These are phyloP conservation scores for Eudasyphora cyanicolor DNA, from an alignment of 2,888 invertebrate genomes.

Conservation along the genomic window DNA sequence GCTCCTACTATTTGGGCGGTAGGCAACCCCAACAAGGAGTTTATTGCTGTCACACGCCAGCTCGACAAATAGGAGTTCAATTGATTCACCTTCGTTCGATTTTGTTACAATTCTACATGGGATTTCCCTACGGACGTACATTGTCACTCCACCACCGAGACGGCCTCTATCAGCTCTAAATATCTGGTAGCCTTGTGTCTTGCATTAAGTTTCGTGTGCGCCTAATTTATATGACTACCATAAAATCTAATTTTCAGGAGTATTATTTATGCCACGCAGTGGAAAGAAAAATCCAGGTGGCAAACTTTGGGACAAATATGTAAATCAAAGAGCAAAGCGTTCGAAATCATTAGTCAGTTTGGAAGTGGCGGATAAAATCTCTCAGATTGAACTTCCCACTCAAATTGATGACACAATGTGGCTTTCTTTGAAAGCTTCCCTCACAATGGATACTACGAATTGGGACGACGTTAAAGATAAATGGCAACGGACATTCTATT, in stretches of 20 bases:
- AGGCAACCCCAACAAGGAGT: too few relatives aligned
- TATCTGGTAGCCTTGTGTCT: too few relatives aligned
- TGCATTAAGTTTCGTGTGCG: too few relatives aligned
- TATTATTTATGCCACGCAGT: conserved; percentile 47
- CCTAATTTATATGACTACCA: too few relatives aligned
- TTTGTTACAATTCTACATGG: too few relatives aligned
- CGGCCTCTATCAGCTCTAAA: too few relatives aligned
- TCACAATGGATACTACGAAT: conserved; percentile 38
- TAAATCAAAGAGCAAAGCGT: conserved; percentile 43
- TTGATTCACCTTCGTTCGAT: too few relatives aligned
- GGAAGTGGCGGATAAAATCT: background rate
- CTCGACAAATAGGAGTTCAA: too few relatives aligned
- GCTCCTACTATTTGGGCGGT: too few relatives aligned
- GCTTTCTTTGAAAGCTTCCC: conserved; percentile 10
- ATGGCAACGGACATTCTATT: conserved; percentile 40
- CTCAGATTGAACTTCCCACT: background rate
- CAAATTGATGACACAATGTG: conserved; percentile 22
- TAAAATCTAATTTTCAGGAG: conserved; percentile 44
- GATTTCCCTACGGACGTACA: too few relatives aligned
- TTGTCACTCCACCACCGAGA: too few relatives aligned
- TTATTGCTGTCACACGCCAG: too few relatives aligned
- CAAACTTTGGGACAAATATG: conserved; percentile 50
- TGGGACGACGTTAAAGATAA: conserved; percentile 52
- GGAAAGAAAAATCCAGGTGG: conserved; percentile 35
- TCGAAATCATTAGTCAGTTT: background rate